phyloP scores from a whole-genome alignment of 1,140 invertebrate genomes.

The Dendrolimus kikuchii region DNA sequence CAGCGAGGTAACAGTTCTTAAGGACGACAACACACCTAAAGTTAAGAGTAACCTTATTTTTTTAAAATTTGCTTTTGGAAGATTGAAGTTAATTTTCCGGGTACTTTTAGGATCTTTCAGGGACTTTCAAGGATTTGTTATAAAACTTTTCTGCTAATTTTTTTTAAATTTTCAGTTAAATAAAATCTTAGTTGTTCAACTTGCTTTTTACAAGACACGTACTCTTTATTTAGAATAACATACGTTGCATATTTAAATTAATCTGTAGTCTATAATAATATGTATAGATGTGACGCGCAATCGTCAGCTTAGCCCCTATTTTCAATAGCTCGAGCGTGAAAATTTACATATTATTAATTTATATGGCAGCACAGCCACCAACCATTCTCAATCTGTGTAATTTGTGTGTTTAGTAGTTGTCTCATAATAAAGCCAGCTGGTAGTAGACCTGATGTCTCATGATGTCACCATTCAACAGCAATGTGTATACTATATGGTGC shows the following conservation, averaged over 20 bases:
- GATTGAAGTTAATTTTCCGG: too few relatives aligned
- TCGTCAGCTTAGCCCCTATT: slow-evolving; percentile 24
- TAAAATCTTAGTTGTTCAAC: too few relatives aligned
- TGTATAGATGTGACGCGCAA: slow-evolving; percentile 26
- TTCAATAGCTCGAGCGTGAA: slow-evolving; percentile 30
- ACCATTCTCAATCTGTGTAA: slow-evolving; percentile 49
- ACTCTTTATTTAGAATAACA: too few relatives aligned
- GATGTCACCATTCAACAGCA: slow-evolving; percentile 16
- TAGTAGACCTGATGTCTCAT: slow-evolving; percentile 8
- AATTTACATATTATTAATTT: slow-evolving; percentile 68
- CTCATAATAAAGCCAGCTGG: slow-evolving; percentile 15
- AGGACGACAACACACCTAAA: too few relatives aligned
- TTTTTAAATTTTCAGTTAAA: too few relatives aligned
- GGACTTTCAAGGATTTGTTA: too few relatives aligned
- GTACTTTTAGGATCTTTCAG: too few relatives aligned
- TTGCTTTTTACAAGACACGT: too few relatives aligned
- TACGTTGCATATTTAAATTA: slow-evolving; percentile 18
- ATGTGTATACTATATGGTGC: slow-evolving; percentile 4
- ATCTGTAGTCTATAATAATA: slow-evolving; percentile 19
- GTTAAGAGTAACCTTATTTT: too few relatives aligned
- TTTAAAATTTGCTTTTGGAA: too few relatives aligned
- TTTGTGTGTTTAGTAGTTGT: slow-evolving; percentile 49
- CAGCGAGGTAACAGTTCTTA: too few relatives aligned
- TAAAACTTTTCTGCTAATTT: too few relatives aligned
- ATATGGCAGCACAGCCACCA: slow-evolving; percentile 39